Percentiles rank a stretch among this genome's conserved stretches.
Conservation (phyloP, 2,113 vertebrate genomes). For the Mus pahari region DNA sequence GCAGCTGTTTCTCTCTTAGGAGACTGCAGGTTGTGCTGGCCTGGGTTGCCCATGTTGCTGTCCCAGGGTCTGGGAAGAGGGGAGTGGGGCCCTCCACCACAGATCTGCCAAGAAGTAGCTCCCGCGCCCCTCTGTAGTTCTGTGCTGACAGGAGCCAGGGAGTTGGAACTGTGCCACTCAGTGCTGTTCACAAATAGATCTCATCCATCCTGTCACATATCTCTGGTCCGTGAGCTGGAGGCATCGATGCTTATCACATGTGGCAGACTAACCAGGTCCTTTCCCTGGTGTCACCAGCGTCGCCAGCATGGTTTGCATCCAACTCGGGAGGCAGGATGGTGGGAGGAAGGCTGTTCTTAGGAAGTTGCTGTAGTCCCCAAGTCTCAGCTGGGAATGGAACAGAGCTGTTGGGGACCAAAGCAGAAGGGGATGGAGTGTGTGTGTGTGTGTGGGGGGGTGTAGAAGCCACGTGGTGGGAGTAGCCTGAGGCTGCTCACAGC, state of each 20-base stretch:
- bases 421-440: not conserved
- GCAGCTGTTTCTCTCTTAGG: not conserved
- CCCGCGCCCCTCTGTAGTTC: not conserved
- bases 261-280: not conserved
- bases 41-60: not conserved
- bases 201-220: not conserved
- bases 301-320: not conserved
- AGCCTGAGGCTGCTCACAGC: not conserved
- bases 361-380: not conserved
- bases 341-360: not conserved
- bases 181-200: no score
- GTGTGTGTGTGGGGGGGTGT: accelerated
- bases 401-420: not conserved
- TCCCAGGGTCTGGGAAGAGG: not conserved
- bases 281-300: not conserved
- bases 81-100: not conserved
- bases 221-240: not conserved
- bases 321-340: not conserved
- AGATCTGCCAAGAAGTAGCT: not conserved
- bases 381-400: not conserved
- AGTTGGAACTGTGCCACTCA: not conserved
- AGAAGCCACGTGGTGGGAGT: not conserved
- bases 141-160: not conserved
- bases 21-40: not conserved
- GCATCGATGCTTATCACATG: not conserved